phyloP scores from a whole-genome alignment of 1,140 invertebrate genomes.

The Musca vetustissima region DNA sequence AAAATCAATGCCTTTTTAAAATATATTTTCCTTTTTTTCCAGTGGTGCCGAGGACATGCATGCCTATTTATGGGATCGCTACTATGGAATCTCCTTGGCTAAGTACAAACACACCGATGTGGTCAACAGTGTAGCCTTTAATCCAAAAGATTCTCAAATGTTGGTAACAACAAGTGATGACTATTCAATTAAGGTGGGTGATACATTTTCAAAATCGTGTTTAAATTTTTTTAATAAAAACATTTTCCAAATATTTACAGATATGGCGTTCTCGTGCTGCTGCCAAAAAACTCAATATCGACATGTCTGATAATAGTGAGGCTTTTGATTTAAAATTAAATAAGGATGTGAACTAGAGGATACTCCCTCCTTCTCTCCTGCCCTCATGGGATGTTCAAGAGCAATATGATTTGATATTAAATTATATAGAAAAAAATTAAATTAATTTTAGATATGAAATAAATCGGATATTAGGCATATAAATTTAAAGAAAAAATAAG shows the following conservation, averaged over 20 bases:
- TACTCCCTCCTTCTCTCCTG: no score
- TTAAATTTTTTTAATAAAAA: neutral
- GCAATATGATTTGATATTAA: no score
- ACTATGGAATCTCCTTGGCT: conserved; percentile 78
- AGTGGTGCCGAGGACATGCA: conserved; percentile 87
- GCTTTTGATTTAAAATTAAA: conserved; percentile 42
- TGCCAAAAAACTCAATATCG: conserved; percentile 41
- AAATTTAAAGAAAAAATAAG: no score
- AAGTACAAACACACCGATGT: conserved; percentile 80
- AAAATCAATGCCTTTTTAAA: no score
- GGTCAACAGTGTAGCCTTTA: conserved; percentile 87
- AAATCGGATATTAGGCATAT: no score
- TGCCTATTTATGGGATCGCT: conserved; percentile 84
- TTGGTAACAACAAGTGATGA: conserved; percentile 88
- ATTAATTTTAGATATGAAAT: no score
- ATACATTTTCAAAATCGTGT: neutral
- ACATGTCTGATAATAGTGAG: conserved; percentile 37
- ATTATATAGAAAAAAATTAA: no score
- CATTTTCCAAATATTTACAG: conserved; percentile 32
- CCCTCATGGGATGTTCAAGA: no score
- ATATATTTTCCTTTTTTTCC: conserved; percentile 30
- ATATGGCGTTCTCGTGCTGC: conserved; percentile 46
- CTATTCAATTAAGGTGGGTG: conserved; percentile 65
- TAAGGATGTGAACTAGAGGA: no score
- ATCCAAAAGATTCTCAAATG: conserved; percentile 80